Percentiles rank a stretch among this genome's conserved stretches.
These are phyloP conservation scores for Chiloscyllium plagiosum DNA, from an alignment of 2,113 vertebrate genomes.

Conservation along the genomic window DNA sequence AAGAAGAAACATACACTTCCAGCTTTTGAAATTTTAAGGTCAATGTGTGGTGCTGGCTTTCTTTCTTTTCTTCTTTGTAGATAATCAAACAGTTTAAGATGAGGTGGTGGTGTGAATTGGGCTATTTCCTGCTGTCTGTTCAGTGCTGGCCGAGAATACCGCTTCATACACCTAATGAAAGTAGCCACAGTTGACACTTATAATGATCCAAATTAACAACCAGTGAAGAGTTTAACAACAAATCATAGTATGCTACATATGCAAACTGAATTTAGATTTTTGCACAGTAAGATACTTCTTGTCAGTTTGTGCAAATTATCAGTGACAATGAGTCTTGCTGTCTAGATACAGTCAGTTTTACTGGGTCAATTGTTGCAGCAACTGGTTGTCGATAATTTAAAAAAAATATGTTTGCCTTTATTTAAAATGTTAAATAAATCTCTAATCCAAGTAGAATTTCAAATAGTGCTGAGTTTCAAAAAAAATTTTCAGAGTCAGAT, in stretches of 20 bases:
- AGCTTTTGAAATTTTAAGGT: conserved; percentile 96
- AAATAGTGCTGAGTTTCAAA: not conserved
- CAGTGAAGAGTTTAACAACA: not conserved
- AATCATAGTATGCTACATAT: not conserved
- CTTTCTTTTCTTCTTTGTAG: conserved; percentile 90
- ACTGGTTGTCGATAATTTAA: not conserved
- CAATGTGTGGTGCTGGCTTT: conserved; percentile 76
- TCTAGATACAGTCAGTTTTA: not conserved
- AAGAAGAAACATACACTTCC: conserved; percentile 73
- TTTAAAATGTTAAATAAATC: not conserved
- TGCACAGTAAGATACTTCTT: not conserved
- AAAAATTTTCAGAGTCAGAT: not conserved
- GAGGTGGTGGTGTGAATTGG: conserved; percentile 76
- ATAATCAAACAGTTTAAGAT: conserved; percentile 86
- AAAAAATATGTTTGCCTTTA: not conserved
- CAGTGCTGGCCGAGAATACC: conserved; percentile 81
- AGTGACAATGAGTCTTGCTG: not conserved
- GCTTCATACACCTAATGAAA: conserved; percentile 77
- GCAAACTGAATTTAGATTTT: not conserved
- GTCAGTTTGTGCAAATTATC: not conserved
- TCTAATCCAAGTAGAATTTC: not conserved
- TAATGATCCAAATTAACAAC: not conserved
- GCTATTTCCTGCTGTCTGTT: conserved; percentile 89
- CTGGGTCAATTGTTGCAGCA: not conserved
- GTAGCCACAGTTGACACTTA: conserved; percentile 38